These are phyloP conservation scores for Oenanthe melanoleuca DNA, from an alignment of 2,113 vertebrate species.

Conservation along the genomic window DNA sequence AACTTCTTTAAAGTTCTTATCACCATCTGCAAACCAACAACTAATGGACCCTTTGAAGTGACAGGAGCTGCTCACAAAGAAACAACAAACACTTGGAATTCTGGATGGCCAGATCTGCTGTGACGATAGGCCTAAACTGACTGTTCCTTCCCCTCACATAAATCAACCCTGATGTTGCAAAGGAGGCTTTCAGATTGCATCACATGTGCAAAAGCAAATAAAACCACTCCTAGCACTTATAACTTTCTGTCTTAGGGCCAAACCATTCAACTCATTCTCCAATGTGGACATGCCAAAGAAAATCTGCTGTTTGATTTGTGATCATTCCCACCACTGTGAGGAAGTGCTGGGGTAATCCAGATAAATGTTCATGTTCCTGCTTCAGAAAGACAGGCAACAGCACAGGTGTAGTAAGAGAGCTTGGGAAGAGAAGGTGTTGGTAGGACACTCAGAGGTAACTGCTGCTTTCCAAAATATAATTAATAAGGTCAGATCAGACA, in stretches of 20 bases:
- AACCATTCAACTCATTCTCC: not conserved
- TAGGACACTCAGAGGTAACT: not conserved
- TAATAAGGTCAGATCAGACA: not conserved
- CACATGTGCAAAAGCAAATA: not conserved
- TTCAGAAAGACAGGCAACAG: not conserved
- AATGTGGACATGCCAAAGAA: not conserved
- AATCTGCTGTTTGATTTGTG: not conserved
- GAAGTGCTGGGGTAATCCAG: not conserved
- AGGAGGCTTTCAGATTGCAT: constrained; percentile 25
- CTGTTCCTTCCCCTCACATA: constrained; percentile 19
- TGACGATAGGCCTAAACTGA: not conserved
- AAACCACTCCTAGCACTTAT: constrained; percentile 7
- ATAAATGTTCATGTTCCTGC: not conserved
- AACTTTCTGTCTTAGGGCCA: not conserved
- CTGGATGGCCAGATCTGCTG: not conserved
- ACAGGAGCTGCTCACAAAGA: constrained; percentile 4
- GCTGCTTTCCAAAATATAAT: not conserved
- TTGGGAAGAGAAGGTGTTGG: not conserved
- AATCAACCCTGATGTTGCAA: not conserved
- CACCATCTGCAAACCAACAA: constrained; percentile 25
- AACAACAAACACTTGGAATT: not conserved
- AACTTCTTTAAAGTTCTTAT: constrained; percentile 30
- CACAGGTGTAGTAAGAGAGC: not conserved
- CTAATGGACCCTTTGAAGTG: constrained; percentile 35
- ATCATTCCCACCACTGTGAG: not conserved